Conservation (phyloP, 2,888 invertebrate genomes). For the Drosophila affinis region DNA sequence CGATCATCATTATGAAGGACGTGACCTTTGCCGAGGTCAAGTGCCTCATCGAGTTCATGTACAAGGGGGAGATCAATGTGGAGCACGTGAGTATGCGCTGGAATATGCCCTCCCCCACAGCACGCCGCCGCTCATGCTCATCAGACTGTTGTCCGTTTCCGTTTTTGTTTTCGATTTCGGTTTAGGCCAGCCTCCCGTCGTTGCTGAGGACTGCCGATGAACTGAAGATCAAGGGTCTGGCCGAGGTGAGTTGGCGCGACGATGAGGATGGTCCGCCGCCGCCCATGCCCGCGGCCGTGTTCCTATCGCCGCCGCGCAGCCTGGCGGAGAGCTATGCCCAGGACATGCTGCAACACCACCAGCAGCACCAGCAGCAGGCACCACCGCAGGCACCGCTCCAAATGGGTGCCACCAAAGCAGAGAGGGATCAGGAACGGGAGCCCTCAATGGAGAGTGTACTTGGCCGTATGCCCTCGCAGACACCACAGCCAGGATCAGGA, state of each 20-base stretch:
- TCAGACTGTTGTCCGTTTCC: background rate
- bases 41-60: slow-evolving; percentile 96
- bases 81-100: slow-evolving; percentile 91
- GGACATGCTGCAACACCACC: slow-evolving; percentile 60
- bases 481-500: slow-evolving; percentile 72
- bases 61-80: slow-evolving; percentile 97
- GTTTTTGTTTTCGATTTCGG: background rate
- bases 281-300: slow-evolving; percentile 75
- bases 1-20: slow-evolving; percentile 94
- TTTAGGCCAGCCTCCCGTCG: slow-evolving; percentile 93
- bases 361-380: slow-evolving; percentile 34
- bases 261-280: slow-evolving; percentile 77
- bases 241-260: slow-evolving; percentile 93
- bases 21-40: slow-evolving; percentile 95
- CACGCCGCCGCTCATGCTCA: background rate
- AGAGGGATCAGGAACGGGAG: slow-evolving; percentile 29
- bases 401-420: background rate
- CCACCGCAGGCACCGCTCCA: slow-evolving; percentile 5
- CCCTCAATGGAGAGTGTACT: slow-evolving; percentile 53
- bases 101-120: no score
- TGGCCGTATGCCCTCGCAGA: slow-evolving; percentile 78
- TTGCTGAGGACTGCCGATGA: slow-evolving; percentile 96
- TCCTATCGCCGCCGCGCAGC: slow-evolving; percentile 75
- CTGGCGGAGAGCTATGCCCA: slow-evolving; percentile 67
- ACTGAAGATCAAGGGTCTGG: slow-evolving; percentile 94